Conservation (phyloP, 2,888 invertebrate species). For the Torymus tubicola region DNA sequence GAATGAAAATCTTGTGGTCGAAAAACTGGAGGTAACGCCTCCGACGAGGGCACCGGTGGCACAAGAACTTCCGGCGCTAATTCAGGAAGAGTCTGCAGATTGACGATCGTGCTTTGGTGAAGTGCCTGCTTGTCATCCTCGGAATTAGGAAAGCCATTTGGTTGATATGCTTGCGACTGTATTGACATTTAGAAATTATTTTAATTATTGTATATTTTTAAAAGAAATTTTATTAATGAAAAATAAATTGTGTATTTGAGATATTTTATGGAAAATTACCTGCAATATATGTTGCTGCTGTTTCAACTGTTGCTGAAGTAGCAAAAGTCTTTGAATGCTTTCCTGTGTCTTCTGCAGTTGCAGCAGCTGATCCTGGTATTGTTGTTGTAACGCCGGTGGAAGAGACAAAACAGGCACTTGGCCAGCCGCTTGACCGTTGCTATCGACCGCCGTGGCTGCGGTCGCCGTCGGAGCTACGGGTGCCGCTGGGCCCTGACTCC, state of each 20-base stretch:
- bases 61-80: constrained; percentile 66
- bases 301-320: constrained; percentile 72
- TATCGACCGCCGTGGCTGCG: constrained; percentile 54
- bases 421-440: constrained; percentile 34
- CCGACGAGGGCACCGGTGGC: constrained; percentile 67
- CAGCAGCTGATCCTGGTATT: constrained; percentile 72
- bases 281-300: constrained; percentile 72
- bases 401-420: constrained; percentile 60
- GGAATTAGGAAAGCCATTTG: constrained; percentile 64
- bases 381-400: constrained; percentile 72
- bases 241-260: not conserved
- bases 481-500: constrained; percentile 58
- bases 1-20: constrained; percentile 67
- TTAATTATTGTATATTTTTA: no score
- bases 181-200: not conserved
- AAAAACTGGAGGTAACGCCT: constrained; percentile 70
- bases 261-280: constrained; percentile 61
- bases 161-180: constrained; percentile 69
- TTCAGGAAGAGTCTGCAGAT: constrained; percentile 63
- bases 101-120: constrained; percentile 64
- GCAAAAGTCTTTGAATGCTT: constrained; percentile 71
- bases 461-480: constrained; percentile 53
- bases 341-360: constrained; percentile 74
- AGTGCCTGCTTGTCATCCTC: constrained; percentile 67
- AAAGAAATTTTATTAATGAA: no score